Percentiles rank a stretch among this genome's conserved stretches.
phyloP scores from a whole-genome alignment of 2,113 vertebrate genomes.

The Chrysemys picta region DNA sequence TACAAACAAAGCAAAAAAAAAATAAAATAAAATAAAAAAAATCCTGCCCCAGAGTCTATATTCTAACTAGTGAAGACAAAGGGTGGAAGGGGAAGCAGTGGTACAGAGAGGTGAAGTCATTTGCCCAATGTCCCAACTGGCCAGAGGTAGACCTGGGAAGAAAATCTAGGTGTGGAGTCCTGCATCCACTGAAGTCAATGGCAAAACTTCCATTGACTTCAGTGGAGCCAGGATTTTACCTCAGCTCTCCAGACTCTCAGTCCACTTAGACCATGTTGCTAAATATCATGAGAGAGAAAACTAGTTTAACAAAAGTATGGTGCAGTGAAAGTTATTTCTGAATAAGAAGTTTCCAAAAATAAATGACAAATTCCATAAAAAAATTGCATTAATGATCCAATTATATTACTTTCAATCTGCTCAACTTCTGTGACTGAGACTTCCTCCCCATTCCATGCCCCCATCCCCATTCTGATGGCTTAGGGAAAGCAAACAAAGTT shows the following conservation, averaged over 20 bases:
- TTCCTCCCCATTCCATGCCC: not conserved
- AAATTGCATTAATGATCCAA: conserved; percentile 13
- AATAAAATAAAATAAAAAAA: too few species aligned
- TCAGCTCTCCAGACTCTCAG: not conserved
- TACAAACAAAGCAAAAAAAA: not conserved
- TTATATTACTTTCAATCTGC: not conserved
- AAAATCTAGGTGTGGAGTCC: not conserved
- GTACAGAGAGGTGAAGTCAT: not conserved
- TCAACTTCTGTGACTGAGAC: not conserved
- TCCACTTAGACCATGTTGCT: not conserved
- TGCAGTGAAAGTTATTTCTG: not conserved
- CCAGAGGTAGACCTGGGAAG: not conserved
- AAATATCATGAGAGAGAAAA: not conserved
- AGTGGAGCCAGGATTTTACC: not conserved
- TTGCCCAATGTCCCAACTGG: not conserved
- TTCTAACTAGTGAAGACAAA: not conserved
- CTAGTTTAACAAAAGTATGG: not conserved
- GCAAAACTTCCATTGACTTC: not conserved
- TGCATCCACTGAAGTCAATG: not conserved
- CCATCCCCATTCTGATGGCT: not conserved
- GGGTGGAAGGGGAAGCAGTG: not conserved
- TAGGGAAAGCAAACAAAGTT: not conserved
- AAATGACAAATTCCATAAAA: not conserved
- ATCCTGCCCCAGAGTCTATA: not conserved
- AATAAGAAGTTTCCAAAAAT: not conserved